phyloP scores from a whole-genome alignment of 1,140 invertebrate genomes.

The Periplaneta americana region DNA sequence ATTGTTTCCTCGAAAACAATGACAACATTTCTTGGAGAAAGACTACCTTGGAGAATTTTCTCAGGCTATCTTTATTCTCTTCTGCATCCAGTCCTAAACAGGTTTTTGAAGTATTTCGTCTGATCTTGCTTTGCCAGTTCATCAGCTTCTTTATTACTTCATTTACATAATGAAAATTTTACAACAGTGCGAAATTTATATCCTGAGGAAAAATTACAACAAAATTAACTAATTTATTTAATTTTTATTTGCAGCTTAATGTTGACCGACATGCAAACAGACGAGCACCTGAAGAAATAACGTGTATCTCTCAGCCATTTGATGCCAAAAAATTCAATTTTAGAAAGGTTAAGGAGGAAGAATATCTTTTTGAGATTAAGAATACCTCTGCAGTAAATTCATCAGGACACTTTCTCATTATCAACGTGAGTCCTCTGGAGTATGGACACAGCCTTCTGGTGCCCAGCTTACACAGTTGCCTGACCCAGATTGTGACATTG shows the following conservation, averaged over 20 bases:
- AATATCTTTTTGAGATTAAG: conserved; percentile 34
- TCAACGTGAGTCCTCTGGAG: conserved; percentile 48
- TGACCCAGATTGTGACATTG: conserved; percentile 35
- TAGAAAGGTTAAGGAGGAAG: conserved; percentile 36
- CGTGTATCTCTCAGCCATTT: conserved; percentile 37
- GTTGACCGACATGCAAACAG: conserved; percentile 37
- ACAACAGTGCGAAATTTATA: too few species aligned
- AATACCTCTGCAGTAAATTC: neutral
- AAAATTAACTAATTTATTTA: too few species aligned
- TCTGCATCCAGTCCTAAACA: neutral
- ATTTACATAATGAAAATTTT: too few species aligned
- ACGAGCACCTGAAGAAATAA: conserved; percentile 39
- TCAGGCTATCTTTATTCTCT: too few species aligned
- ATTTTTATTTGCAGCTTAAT: conserved; percentile 37
- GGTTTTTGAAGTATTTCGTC: neutral
- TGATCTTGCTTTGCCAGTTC: too few species aligned
- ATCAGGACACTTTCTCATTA: conserved; percentile 27
- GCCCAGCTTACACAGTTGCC: conserved; percentile 34
- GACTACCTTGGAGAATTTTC: too few species aligned
- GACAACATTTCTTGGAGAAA: too few species aligned
- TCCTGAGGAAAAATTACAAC: too few species aligned
- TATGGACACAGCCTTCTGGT: conserved; percentile 43
- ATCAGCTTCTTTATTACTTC: too few species aligned
- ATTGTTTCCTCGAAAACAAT: too few species aligned
- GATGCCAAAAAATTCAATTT: conserved; percentile 43